Conservation (phyloP, 2,888 invertebrate species). For the Chloroclystis v-ata region DNA sequence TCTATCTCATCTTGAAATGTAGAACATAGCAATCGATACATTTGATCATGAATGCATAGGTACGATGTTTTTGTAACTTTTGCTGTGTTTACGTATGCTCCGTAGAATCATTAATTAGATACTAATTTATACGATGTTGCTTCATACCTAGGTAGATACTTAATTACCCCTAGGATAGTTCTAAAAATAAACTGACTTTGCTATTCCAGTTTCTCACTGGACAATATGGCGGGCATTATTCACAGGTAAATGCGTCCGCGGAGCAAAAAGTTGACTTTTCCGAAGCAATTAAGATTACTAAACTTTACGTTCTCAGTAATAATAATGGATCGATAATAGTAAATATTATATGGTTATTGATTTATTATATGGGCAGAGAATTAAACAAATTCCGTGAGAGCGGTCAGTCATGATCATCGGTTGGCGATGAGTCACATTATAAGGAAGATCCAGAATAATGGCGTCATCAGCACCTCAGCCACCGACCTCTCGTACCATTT, state of each 20-base stretch:
- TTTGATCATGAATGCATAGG: no score
- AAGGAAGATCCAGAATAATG: slow-evolving; percentile 70
- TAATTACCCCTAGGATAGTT: slow-evolving; percentile 2
- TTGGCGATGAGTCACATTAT: slow-evolving; percentile 59
- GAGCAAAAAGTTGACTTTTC: slow-evolving; percentile 23
- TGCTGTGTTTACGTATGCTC: no score
- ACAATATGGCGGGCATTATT: slow-evolving; percentile 3
- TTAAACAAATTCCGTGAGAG: slow-evolving; percentile 57
- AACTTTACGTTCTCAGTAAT: slow-evolving; percentile 21
- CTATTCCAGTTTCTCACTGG: slow-evolving; percentile 6
- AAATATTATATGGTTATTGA: slow-evolving; percentile 19
- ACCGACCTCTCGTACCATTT: slow-evolving; percentile 41
- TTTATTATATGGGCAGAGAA: slow-evolving; percentile 39
- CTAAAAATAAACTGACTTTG: slow-evolving; percentile 8
- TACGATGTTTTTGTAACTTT: no score
- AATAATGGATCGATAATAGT: slow-evolving; percentile 16
- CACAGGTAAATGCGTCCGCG: neutral
- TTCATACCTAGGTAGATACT: neutral
- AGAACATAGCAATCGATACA: no score
- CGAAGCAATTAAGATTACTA: slow-evolving; percentile 18
- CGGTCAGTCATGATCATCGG: slow-evolving; percentile 61
- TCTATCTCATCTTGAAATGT: no score
- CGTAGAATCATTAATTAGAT: no score
- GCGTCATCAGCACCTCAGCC: slow-evolving; percentile 54
- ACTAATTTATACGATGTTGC: no score